These are phyloP conservation scores for Actinia equina DNA, from an alignment of 64 coral and sea anemone species.

Conservation along the genomic window DNA sequence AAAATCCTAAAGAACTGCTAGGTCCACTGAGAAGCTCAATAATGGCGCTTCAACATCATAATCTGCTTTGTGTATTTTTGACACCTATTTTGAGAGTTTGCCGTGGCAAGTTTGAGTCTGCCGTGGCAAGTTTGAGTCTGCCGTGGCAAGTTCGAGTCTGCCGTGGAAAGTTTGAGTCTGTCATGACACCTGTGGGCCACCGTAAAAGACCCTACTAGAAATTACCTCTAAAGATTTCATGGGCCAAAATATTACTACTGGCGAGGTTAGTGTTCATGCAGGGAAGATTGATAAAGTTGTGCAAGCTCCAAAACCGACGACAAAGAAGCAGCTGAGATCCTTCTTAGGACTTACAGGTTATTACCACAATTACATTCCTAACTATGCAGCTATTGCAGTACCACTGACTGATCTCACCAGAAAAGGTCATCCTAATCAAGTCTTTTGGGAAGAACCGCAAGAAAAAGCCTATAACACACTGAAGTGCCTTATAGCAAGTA, in stretches of 20 bases:
- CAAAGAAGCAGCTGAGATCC: conserved; percentile 52
- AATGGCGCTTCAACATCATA: no score
- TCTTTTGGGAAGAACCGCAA: conserved; percentile 27
- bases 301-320: conserved; percentile 33
- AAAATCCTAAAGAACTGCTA: no score
- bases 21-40: no score
- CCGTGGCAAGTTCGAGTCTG: no score
- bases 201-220: conserved; percentile 14
- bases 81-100: neutral
- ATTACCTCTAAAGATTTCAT: conserved; percentile 6
- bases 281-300: conserved; percentile 24
- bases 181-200: no score
- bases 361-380: conserved; percentile 52
- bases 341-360: conserved; percentile 45
- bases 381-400: conserved; percentile 51
- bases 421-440: conserved; percentile 29
- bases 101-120: no score
- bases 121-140: no score
- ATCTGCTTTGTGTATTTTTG: conserved; percentile 11
- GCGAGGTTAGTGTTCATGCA: conserved; percentile 30
- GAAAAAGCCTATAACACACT: conserved; percentile 22
- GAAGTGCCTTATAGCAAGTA: conserved; percentile 11
- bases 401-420: conserved; percentile 36
- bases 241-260: conserved; percentile 12
- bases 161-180: no score